Base-by-base conservation (phyloP, 2,888 invertebrate genomes). In the Drosophila barbarae region DNA sequence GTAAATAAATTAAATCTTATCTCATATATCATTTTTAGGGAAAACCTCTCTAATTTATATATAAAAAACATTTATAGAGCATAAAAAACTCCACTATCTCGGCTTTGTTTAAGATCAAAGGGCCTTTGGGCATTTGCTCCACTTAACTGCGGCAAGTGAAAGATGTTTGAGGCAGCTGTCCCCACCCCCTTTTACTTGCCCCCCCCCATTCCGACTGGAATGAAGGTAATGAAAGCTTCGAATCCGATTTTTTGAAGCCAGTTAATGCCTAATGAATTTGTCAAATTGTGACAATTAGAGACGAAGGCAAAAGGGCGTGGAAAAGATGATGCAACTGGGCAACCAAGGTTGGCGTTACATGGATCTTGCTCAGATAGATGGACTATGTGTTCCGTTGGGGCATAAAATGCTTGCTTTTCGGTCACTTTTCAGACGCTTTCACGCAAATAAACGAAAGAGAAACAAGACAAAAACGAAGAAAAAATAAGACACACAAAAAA, bases 221-320 rank as follows among this genome's bases (percentile, higher is more conserved):
- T 8, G 18, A 30, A 49, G 42, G 74, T 66, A 84, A 84, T 82
- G 73, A 82, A 76, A 82, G 74, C 59, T 32, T 35, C 21, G n/a
- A 35, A 52, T 50, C 15, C 50, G 50, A 69, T 69, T 58, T 46
- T 46, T 47, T 8, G 21, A 26, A 32, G 64, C 28, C 51, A 64
- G 66, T 64, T 69, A 70, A 72, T 58, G 72, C 66, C 58, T 69
- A 76, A 79, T 83, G 66, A 74, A 82, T 74, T 83, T 84, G 78
- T 84, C 85, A 79, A 83, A 70, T 73, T 52, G 66, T 72, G 77
- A 82, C 83, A 84, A 79, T 79, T 63, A 63, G 53, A 63, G 53
- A 65, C 23, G 35, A 55, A 35, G 39, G 21, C 7, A 39, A 39
- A 12, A 21, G 7, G 44, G 41, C 63, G 34, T 23, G 49, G 46